Evolutionary conservation across 2,888 invertebrate genomes (phyloP).

Genomic region (Tachina grossa): DNA sequence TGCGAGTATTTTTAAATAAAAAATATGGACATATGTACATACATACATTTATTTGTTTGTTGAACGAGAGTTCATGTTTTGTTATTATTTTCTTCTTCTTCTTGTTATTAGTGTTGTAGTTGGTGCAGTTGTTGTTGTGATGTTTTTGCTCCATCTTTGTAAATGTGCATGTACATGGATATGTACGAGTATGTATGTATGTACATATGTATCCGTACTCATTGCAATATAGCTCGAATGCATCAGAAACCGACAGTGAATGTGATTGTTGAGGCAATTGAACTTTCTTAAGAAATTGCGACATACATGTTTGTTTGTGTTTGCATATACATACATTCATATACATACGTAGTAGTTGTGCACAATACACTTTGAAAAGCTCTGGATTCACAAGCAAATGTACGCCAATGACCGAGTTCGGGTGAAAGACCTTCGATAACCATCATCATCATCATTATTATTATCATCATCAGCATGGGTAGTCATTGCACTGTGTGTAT

Average conservation of each 20-base stretch:
- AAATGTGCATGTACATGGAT: not conserved
- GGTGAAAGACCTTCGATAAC: constrained; percentile 83
- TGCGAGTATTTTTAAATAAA: too few relatives aligned
- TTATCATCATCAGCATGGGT: constrained; percentile 73
- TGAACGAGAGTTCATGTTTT: constrained; percentile 68
- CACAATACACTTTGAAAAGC: constrained; percentile 82
- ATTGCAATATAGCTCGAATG: constrained; percentile 65
- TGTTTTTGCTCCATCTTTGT: constrained; percentile 53
- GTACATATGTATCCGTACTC: constrained; percentile 22
- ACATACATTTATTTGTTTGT: constrained; percentile 55
- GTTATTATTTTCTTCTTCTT: constrained; percentile 63
- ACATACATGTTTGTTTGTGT: constrained; percentile 73
- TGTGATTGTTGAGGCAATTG: constrained; percentile 82
- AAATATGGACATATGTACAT: not conserved
- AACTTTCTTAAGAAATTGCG: constrained; percentile 82
- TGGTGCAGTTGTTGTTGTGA: constrained; percentile 38
- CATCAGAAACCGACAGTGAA: constrained; percentile 80
- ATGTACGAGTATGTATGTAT: too few relatives aligned
- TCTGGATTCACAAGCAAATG: constrained; percentile 82
- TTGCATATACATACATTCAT: not conserved
- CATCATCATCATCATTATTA: constrained; percentile 81
- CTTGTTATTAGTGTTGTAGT: constrained; percentile 47
- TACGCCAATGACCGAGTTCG: constrained; percentile 84
- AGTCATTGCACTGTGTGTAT: constrained; percentile 73
- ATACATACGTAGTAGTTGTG: constrained; percentile 57